Evolutionary conservation across 2,113 vertebrate species (phyloP), one percentile per base, ranked within the genome.

Genomic region (Aspidoscelis tigris): DNA sequence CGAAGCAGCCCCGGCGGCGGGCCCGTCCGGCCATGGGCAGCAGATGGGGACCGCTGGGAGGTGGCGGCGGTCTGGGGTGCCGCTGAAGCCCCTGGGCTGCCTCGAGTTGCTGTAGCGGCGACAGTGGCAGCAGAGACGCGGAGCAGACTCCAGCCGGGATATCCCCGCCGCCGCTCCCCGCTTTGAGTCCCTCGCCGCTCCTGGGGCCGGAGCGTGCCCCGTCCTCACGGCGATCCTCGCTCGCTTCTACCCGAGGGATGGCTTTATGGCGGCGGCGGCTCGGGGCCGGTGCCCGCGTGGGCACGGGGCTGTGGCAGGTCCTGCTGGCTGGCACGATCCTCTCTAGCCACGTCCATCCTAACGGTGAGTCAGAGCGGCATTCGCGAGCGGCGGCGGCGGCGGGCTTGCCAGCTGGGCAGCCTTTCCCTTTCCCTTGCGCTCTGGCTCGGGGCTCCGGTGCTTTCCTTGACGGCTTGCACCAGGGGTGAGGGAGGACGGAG

Each of bases 271-370:
- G 73, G 77, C 83, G 7, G 77, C 83, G 7, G 77, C 69, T 73
- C 10, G 76, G 83, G 47, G 69, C 69, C 69, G 14, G 83, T 26
- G 76, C 83, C 83, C 83, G 83, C 43, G 26, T 82, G 85, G 85
- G 80, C 80, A 87, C 92, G 86, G 89, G 90, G 91, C 93, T 93
- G 86, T 92, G 94, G 91, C 91, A 89, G 53, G 90, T 87, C 82
- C 91, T 94, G 88, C 86, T 94, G 87, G 90, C 91, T 76, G 85
- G 85, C 80, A 88, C 93, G 21, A 81, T 93, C 90, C 85, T 94
- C 81, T 53, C 88, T 50, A 50, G 85, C 88, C 92, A 91, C 90
- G 71, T 92, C 82, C 86, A 81, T 47, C 85, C 90, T 87, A 91
- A 86, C 71, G 94, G 94, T 94, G 94, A 94, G 94, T 94, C 93